Base-by-base conservation (phyloP, 2,113 vertebrate genomes). In the Sterna hirundo region DNA sequence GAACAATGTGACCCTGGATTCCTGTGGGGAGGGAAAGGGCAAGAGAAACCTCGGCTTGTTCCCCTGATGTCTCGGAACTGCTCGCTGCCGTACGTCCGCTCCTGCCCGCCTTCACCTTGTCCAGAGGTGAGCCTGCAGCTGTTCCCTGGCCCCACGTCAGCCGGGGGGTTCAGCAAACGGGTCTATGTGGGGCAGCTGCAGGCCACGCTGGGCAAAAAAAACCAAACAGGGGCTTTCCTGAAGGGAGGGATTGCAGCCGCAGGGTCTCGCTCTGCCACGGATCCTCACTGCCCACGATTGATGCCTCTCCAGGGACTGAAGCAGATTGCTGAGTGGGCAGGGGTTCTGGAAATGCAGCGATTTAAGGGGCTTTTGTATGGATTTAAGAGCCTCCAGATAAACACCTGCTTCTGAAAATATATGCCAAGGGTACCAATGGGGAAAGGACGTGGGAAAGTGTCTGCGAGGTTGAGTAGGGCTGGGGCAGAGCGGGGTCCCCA, bases 51-150 rank as follows among this genome's bases (percentile, higher is more conserved):
- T 79, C 2, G 1, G 1, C 44, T 55, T 42, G 27, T 21, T 90
- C 52, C 44, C 68, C 49, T 2, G 6, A 5, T 46, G 47, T 38
- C n/a, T 46, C 0, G 4, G 83, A 76, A 6, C n/a, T 19, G 88
- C 86, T 90, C 1, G 0, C 51, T 70, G 60, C 58, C 1, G 3
- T 29, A 26, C 0, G 4, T 49, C 40, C 0, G 0, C 38, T 60
- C 61, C 78, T 86, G 85, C 21, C 1, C 4, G 0, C 66, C 80
- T 54, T 86, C 32, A 18, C 58, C 58, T 23, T 0, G 0, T 3
- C 71, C 71, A 55, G 54, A 60, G 71, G 65, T 14, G 21, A 65
- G 36, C 40, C 60, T 66, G 46, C 55, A 64, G 69, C 76, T 69
- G 72, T 60, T 88, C 29, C n/a, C 30, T 0, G 0, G 65, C 57